phyloP scores from a whole-genome alignment of 2,113 vertebrate species.

The Platichthys flesus region DNA sequence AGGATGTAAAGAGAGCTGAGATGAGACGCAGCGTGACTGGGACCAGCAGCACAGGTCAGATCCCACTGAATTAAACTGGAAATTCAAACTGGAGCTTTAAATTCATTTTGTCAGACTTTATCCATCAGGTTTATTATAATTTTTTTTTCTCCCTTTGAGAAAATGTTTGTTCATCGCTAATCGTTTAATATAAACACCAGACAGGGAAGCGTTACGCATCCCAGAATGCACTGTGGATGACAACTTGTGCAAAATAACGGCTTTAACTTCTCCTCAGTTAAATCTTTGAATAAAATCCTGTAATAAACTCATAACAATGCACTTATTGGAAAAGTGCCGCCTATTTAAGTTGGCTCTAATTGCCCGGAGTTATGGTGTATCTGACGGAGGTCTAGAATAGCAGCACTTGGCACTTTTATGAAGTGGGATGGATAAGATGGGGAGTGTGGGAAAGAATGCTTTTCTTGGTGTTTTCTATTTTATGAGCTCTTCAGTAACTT shows the following conservation, averaged over 20 bases:
- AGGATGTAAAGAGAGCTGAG: constrained; percentile 9
- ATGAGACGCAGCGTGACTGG: constrained; percentile 8
- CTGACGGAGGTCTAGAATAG: constrained; percentile 46
- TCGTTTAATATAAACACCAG: not conserved
- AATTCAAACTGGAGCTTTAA: constrained; percentile 2
- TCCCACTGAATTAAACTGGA: constrained; percentile 2
- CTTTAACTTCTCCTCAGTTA: constrained; percentile 28
- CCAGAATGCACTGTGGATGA: not conserved
- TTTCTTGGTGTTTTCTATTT: constrained; percentile 68
- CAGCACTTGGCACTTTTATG: constrained; percentile 65
- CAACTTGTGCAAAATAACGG: constrained; percentile 26
- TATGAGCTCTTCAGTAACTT: constrained; percentile 57
- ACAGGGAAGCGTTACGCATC: not conserved
- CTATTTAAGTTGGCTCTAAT: constrained; percentile 55
- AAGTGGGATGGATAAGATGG: constrained; percentile 36
- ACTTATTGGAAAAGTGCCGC: constrained; percentile 43
- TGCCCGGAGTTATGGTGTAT: constrained; percentile 56
- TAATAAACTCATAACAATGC: constrained; percentile 62
- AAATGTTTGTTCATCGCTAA: not conserved
- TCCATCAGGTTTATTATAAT: not conserved
- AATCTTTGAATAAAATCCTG: constrained; percentile 39
- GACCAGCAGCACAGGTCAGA: not conserved
- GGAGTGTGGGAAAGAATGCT: constrained; percentile 41
- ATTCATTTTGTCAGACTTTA: not conserved
- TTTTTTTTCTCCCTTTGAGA: not conserved